Percentiles rank a stretch among this genome's conserved stretches.
phyloP scores from a whole-genome alignment of 2,113 vertebrate species.

The Erythrolamprus reginae region DNA sequence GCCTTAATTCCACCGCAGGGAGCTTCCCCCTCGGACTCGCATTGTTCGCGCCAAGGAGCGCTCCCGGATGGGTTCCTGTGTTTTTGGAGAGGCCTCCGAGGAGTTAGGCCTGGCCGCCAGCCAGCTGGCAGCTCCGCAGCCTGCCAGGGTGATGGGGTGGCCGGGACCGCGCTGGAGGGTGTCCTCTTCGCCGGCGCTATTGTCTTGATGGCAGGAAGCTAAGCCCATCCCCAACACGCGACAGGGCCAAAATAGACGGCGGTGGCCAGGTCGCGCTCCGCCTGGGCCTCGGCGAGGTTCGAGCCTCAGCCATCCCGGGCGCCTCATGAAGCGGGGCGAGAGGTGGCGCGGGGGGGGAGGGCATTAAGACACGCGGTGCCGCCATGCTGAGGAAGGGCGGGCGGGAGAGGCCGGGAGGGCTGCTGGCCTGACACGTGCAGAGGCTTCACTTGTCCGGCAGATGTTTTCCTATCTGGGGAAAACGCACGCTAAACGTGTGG shows the following conservation, averaged over 20 bases:
- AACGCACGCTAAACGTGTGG: neutral
- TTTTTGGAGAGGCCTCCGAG: slow-evolving; percentile 23
- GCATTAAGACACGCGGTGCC: neutral
- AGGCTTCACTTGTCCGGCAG: neutral
- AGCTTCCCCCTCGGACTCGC: slow-evolving; percentile 54
- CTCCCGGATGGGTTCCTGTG: slow-evolving; percentile 39
- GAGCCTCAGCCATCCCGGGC: neutral
- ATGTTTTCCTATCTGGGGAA: neutral
- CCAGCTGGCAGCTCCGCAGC: slow-evolving; percentile 32
- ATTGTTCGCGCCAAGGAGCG: slow-evolving; percentile 52
- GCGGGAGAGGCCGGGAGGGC: neutral
- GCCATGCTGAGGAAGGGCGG: neutral
- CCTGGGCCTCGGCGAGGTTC: neutral
- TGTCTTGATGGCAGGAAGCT: slow-evolving; percentile 41
- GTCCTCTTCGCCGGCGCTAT: slow-evolving; percentile 20
- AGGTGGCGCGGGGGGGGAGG: neutral
- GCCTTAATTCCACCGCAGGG: slow-evolving; percentile 68
- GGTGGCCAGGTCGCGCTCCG: neutral
- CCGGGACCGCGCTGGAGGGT: neutral
- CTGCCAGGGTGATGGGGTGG: slow-evolving; percentile 18
- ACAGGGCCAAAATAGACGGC: neutral
- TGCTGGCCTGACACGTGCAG: neutral
- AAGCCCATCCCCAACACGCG: slow-evolving; percentile 13
- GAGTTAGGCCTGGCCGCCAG: slow-evolving; percentile 27
- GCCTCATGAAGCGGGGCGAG: neutral